Percentiles rank a stretch among this genome's conserved stretches.
phyloP scores from a whole-genome alignment of 2,888 invertebrate species.

The Osmoderma eremita region DNA sequence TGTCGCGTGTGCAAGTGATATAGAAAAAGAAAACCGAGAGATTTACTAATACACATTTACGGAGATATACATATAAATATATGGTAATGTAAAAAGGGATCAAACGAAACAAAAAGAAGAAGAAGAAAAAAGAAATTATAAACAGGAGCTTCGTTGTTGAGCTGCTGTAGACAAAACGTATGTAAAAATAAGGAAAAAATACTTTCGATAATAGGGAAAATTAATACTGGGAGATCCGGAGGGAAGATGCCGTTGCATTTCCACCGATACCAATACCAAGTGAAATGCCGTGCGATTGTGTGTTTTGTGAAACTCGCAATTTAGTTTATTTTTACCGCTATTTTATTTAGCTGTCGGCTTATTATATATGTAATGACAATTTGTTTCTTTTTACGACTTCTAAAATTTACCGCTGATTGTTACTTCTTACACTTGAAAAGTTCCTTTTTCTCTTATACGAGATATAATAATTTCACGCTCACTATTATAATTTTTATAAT shows the following conservation, averaged over 20 bases:
- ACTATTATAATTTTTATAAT: too few relatives aligned
- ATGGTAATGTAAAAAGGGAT: not conserved
- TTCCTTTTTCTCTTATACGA: too few relatives aligned
- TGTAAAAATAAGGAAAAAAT: not conserved
- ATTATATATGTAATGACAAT: too few relatives aligned
- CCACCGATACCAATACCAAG: not conserved
- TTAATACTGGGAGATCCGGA: too few relatives aligned
- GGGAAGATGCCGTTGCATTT: constrained; percentile 9
- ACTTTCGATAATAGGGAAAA: too few relatives aligned
- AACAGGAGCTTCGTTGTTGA: constrained; percentile 3
- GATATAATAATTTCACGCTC: too few relatives aligned
- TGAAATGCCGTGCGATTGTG: constrained; percentile 1
- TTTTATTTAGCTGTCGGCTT: too few relatives aligned
- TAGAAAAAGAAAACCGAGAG: not conserved
- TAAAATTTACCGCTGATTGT: too few relatives aligned
- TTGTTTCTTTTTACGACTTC: too few relatives aligned
- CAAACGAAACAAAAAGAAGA: constrained; percentile 5
- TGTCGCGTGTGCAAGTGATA: constrained; percentile 5
- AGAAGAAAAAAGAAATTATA: constrained; percentile 1
- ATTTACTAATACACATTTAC: too few relatives aligned
- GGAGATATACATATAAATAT: too few relatives aligned
- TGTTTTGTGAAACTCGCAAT: not conserved
- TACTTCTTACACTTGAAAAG: too few relatives aligned
- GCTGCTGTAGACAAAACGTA: constrained; percentile 13
- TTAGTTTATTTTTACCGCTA: constrained; percentile 1